These are phyloP conservation scores for Anguilla marmorata DNA, from an alignment of 2,797 vertebrate genomes.

Conservation along the genomic window DNA sequence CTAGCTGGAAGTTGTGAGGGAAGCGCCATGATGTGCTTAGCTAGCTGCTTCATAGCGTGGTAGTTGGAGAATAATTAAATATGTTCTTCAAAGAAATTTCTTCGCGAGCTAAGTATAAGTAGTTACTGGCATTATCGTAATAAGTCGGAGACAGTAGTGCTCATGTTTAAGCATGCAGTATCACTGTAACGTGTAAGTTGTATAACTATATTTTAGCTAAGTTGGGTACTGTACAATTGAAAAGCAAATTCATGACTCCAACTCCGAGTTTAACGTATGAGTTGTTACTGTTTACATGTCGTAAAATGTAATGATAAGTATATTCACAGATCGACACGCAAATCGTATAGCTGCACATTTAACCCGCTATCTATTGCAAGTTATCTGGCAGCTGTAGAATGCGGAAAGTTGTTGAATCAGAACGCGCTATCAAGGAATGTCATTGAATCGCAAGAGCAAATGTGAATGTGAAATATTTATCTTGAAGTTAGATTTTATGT, in stretches of 20 bases:
- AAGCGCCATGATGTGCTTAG: constrained; percentile 12
- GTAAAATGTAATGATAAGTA: not conserved
- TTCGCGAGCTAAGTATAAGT: not conserved
- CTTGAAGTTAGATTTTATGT: not conserved
- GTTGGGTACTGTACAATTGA: not conserved
- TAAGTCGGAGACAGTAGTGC: too few relatives aligned
- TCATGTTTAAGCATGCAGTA: not conserved
- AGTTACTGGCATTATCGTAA: not conserved
- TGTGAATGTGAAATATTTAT: not conserved
- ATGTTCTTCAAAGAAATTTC: not conserved
- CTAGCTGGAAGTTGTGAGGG: constrained; percentile 12
- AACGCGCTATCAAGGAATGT: not conserved
- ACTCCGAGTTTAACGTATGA: not conserved
- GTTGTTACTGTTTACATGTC: not conserved
- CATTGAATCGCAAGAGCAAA: not conserved
- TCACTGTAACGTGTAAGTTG: not conserved
- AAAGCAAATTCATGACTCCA: not conserved
- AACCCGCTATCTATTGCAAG: not conserved
- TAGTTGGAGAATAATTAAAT: not conserved
- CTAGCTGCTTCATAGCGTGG: constrained; percentile 1
- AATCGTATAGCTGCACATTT: not conserved
- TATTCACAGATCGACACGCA: not conserved
- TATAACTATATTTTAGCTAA: not conserved
- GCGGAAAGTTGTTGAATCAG: not conserved
- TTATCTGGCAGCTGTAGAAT: not conserved